These are phyloP conservation scores for Myotis davidii DNA, from an alignment of 2,113 vertebrate genomes.

Conservation along the genomic window DNA sequence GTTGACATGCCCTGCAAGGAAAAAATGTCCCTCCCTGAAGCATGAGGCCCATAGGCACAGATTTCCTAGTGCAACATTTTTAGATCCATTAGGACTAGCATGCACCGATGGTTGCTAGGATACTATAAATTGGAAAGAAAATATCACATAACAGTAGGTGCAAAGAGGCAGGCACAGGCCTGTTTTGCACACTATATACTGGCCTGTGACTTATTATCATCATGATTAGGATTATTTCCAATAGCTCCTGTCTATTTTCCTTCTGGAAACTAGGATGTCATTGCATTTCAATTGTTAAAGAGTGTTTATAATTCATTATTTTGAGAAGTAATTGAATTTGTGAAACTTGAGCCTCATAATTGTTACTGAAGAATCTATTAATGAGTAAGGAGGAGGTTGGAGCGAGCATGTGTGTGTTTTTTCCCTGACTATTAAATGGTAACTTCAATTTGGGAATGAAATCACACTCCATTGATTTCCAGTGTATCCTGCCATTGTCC, in stretches of 20 bases:
- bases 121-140: conserved; percentile 84
- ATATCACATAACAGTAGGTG: conserved; percentile 79
- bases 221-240: conserved; percentile 83
- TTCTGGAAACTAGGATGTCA: conserved; percentile 74
- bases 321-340: conserved; percentile 80
- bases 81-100: conserved; percentile 82
- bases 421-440: conserved; percentile 79
- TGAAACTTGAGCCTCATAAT: conserved; percentile 78
- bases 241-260: conserved; percentile 78
- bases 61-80: conserved; percentile 84
- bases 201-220: conserved; percentile 81
- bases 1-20: conserved; percentile 76
- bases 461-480: conserved; percentile 86
- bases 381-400: conserved; percentile 43
- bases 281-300: conserved; percentile 81
- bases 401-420: conserved; percentile 59
- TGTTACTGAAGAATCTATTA: conserved; percentile 81
- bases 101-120: conserved; percentile 84
- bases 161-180: conserved; percentile 70
- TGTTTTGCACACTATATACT: conserved; percentile 77
- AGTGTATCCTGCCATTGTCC: conserved; percentile 82
- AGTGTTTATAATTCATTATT: conserved; percentile 82
- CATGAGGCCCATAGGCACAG: conserved; percentile 77
- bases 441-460: conserved; percentile 84
- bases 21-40: conserved; percentile 77